Base-by-base conservation (phyloP, 1,140 invertebrate species). In the Zaprionus davidi region DNA sequence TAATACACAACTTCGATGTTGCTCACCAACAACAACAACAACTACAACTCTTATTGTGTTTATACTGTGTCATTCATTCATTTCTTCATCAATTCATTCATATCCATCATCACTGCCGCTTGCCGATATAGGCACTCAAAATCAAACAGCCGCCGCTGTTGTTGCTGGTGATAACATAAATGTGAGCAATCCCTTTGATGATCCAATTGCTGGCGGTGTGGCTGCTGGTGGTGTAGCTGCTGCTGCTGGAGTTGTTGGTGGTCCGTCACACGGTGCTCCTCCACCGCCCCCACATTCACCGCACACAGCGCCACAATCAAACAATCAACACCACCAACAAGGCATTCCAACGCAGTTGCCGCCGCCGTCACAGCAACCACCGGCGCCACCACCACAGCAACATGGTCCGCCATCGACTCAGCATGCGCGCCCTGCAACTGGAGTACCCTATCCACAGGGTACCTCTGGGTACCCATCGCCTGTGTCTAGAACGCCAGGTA, bases 141-240 rank as follows among this genome's bases (percentile, higher is more conserved):
- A 92, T 77, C 86, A 92, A 87, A 71, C 78, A 74, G 63, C 93
- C 92, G 76, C 79, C 65, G 78, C 69, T 67, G 77, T 71, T 88
- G 83, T 78, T 79, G 70, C 93, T 93, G 94, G 94, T 93, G 95
- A 96, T 94, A 96, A 96, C 94, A 95, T 96, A 88, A 96, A 94
- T 94, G 95, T 96, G 90, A 96, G 95, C 91, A 97, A 96, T 94
- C 96, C 96, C 75, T 97, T 97, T 94, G 96, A 97, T 93, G 96
- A 96, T 94, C 94, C 95, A 80, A 94, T 94, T 84, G 93, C 93
- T 78, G 81, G 71, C 53, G 86, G 82, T 49, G 74, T 55, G 26
- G 76, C 59, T 49, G 44, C 71, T 63, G 83, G 70, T 66, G 68
- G 67, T 56, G 71, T 15, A 64, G 60, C 60, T 44, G 76, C 55